These are phyloP conservation scores for Mixornis gularis DNA, from an alignment of 2,113 vertebrate species.

Conservation along the genomic window DNA sequence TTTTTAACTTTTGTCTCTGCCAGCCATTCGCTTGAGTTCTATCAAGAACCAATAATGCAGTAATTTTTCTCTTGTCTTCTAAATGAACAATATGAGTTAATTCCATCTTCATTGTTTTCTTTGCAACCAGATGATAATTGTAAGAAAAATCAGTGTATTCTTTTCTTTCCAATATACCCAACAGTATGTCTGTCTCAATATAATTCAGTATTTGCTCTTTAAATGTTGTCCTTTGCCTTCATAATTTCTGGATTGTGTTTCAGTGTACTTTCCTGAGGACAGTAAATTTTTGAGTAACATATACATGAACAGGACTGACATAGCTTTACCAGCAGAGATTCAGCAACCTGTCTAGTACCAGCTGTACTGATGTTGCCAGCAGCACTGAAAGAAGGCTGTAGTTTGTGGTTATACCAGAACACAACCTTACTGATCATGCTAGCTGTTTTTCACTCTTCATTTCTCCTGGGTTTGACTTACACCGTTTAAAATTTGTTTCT, in stretches of 20 bases:
- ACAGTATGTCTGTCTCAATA: not conserved
- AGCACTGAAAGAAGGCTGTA: not conserved
- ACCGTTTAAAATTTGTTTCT: not conserved
- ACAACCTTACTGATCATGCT: not conserved
- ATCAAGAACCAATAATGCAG: not conserved
- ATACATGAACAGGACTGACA: not conserved
- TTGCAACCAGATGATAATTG: not conserved
- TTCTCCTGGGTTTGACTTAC: not conserved
- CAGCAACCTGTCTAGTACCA: not conserved
- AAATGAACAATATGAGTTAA: not conserved
- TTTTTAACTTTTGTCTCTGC: not conserved
- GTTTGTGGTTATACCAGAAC: not conserved
- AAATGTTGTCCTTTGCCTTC: not conserved
- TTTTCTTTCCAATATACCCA: not conserved
- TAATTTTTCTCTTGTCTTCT: not conserved
- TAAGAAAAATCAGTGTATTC: not conserved
- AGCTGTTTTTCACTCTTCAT: not conserved
- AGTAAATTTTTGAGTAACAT: not conserved
- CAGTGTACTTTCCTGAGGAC: not conserved
- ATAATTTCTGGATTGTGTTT: not conserved
- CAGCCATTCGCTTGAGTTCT: not conserved
- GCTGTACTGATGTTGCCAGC: not conserved
- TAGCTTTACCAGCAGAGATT: not conserved
- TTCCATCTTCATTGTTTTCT: not conserved
- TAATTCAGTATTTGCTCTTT: not conserved